Base-by-base conservation (phyloP, 2,888 invertebrate species). In the Sisyra terminalis region DNA sequence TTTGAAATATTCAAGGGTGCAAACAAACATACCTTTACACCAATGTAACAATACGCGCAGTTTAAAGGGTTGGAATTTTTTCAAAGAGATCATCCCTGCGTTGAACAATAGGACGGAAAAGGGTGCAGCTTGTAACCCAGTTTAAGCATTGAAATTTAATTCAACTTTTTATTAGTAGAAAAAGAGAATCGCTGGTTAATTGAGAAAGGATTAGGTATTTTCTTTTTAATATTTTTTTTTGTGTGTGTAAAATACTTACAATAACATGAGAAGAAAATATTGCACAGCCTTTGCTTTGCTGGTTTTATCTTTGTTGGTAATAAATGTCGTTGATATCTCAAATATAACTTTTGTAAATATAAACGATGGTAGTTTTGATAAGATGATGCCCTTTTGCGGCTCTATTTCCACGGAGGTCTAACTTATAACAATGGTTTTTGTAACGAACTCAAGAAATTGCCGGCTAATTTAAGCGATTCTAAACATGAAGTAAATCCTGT, bases 381-480 rank as follows among this genome's bases (percentile, higher is more conserved):
- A 56, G 57, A 57, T 57, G 56, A 58, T 59, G 58, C 56, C 57
- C 58, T 57, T 58, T 57, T 59, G 58, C 55, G 55, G 57, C 56
- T 52, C 53, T 55, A 57, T 59, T 57, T 58, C 53, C 58, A 57
- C 55, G 17, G 15, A 38, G 38, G 38, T 38, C 11, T 17, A 38
- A 18, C 17, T 38, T 38, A 38, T 15, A 15, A 38, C 24, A 24
- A 24, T 24, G 7, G 24, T 24, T 24, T 24, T 24, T 24, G 24
- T 24, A 24, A 24, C 24, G 24, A 24, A 24, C 24, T 7, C 7
- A 5, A 3, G 24, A 3, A 24, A 24, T 24, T 24, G 24, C 24
- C 24, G 24, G 24, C 24, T 24, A 24, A 24, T 24, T 24, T 24
- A 24, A 24, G 24, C 24, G n/a, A n/a, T 24, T 24, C 7, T 24